Base-by-base conservation (phyloP, 2,113 vertebrate species). In the Antechinus stuartii region DNA sequence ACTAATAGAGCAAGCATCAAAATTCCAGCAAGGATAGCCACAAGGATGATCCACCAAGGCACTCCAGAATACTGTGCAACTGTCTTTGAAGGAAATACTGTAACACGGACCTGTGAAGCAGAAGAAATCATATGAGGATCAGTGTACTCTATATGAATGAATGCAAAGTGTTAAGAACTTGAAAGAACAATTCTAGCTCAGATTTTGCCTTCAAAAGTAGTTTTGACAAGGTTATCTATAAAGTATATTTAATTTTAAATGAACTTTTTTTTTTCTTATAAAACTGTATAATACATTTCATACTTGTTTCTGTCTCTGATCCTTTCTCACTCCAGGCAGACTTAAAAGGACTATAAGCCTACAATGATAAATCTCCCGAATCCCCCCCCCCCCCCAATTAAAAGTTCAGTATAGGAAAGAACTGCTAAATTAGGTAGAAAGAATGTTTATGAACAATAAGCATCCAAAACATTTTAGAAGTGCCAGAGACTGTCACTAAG, bases 31-130 rank as follows among this genome's bases (percentile, higher is more conserved):
- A 99, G 98, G 95, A 99, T 98, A 19, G 99, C 99, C 95, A 99
- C 99, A 0, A 99, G 96, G 0, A 99, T 99, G 98, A 99, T 99
- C 99, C 99, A 99, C 99, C 99, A 99, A 0, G 99, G 99, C 2
- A 99, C 98, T 50, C 99, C 99, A 0, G 98, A 99, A 42, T 99
- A 98, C 61, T 99, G 99, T 11, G 99, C 98, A 8, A 98, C 98
- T 0, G 98, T 97, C 92, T 99, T 98, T 53, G 99, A 99, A 90
- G 99, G 99, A 89, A 99, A 99, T 94, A 99, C 99, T 0, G 99
- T 99, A 94, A 99, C 98, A 2, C 98, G 99, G 61, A 99, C 99
- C 99, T 99, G 8, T 0, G 2, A 53, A 54, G 91, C 0, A 84
- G 22, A 54, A 42, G 93, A 47, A 24, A 92, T 46, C 90, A 49